Base-by-base conservation (phyloP, 2,888 invertebrate species). In the Drosophila ezoana region DNA sequence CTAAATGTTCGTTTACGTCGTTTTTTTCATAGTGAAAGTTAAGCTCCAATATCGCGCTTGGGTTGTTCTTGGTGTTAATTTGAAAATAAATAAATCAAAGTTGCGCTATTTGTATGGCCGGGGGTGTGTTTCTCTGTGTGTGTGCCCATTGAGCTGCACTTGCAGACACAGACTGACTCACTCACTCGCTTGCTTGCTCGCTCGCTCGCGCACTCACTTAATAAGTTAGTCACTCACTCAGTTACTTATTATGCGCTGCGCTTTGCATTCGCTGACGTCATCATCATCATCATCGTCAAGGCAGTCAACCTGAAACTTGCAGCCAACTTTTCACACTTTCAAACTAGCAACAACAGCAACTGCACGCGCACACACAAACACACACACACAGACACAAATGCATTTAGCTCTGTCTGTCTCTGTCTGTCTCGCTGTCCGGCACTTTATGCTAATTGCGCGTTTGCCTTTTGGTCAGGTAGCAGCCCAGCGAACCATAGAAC, bases 401-500 rank as follows among this genome's bases (percentile, higher is more conserved):
- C 28, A 28, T 28, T 28, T 28, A 28, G 28, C 38, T 56, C 59
- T 51, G 67, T 35, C 54, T 44, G 32, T 18, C 40, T 2, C n/a
- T 41, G 18, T 3, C 32, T 41, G 41, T 13, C 16, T 33, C 5
- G 11, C 41, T 20, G 68, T 64, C 70, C 51, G 48, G 81, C 72
- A 83, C 82, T 83, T 87, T 87, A 87, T 87, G 83, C 85, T 83
- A 83, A 83, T 83, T 83, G 87, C 83, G 68, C 83, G 65, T 79
- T 83, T 83, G 84, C 87, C 85, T 82, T 85, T 83, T 77, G 85
- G 75, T 70, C 82, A 72, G 73, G 72, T 80, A 71, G 67, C 48
- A 59, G 61, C 76, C 69, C 60, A 62, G 43, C 45, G 51, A 59
- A 40, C 76, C 68, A 66, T 66, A 40, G 18, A 72, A 59, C 48